Percentiles rank a stretch among this genome's conserved stretches.
phyloP scores from a whole-genome alignment of 2,888 invertebrate genomes.

The Phasia obesa region DNA sequence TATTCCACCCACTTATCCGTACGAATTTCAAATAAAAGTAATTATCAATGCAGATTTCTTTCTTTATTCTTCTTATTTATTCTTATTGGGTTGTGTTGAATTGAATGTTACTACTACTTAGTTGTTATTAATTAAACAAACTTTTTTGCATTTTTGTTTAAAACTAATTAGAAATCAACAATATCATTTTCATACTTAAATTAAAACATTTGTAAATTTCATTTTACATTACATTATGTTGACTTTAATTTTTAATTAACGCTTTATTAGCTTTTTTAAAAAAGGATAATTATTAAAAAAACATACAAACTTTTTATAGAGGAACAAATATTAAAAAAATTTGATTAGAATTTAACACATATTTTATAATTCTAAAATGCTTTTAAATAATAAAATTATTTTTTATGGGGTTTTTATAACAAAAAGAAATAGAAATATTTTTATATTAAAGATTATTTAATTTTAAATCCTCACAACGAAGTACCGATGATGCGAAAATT shows the following conservation, averaged over 20 bases:
- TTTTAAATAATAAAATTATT: too few species aligned
- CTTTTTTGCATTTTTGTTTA: constrained; percentile 31
- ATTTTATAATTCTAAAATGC: not conserved
- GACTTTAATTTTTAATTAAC: not conserved
- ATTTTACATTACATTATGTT: constrained; percentile 30
- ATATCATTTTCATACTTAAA: constrained; percentile 35
- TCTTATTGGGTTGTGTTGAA: constrained; percentile 61
- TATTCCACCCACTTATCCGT: constrained; percentile 45
- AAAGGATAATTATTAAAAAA: not conserved
- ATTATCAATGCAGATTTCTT: constrained; percentile 65
- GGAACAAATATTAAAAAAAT: not conserved
- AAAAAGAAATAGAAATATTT: too few species aligned
- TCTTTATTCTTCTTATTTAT: constrained; percentile 56
- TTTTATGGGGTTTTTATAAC: too few species aligned
- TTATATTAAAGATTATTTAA: too few species aligned
- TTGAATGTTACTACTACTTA: constrained; percentile 65
- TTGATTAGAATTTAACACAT: not conserved
- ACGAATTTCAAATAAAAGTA: constrained; percentile 69
- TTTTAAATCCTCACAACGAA: too few species aligned
- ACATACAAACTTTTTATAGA: too few species aligned
- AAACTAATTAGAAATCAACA: constrained; percentile 23
- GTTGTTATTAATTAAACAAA: constrained; percentile 25
- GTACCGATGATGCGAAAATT: too few species aligned
- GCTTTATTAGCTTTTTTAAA: constrained; percentile 14
- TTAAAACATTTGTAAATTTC: constrained; percentile 53